Evolutionary conservation across 2,797 vertebrate species (phyloP).

Genomic region (Cyprinella venusta): DNA sequence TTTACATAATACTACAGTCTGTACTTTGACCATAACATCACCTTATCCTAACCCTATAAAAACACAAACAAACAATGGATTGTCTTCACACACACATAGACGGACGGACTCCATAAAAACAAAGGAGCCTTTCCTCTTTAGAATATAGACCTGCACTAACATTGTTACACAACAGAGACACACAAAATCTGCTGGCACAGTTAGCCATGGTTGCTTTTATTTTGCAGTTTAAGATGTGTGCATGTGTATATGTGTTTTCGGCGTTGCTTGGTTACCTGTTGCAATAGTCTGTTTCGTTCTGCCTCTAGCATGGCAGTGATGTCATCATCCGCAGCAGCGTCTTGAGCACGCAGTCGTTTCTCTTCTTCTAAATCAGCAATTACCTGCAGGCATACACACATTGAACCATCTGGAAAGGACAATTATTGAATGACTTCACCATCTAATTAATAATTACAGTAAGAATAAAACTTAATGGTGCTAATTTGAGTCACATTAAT

Average conservation of each 20-base stretch:
- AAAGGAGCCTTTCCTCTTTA: slow-evolving; percentile 74
- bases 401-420: slow-evolving; percentile 7
- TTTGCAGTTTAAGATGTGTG: neutral
- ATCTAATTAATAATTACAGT: slow-evolving; percentile 8
- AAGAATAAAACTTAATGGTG: neutral
- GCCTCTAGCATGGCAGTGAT: slow-evolving; percentile 93
- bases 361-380: slow-evolving; percentile 95
- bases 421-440: neutral
- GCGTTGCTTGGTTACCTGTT: slow-evolving; percentile 82
- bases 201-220: neutral
- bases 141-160: slow-evolving; percentile 60
- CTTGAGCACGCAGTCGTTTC: slow-evolving; percentile 84
- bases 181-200: neutral
- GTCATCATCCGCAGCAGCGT: slow-evolving; percentile 89
- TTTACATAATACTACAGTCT: slow-evolving; percentile 54
- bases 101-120: slow-evolving; percentile 65
- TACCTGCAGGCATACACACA: slow-evolving; percentile 76
- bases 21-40: slow-evolving; percentile 74
- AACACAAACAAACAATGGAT: slow-evolving; percentile 60
- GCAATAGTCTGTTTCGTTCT: slow-evolving; percentile 89
- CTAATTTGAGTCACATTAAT: slow-evolving; percentile 1
- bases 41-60: slow-evolving; percentile 75
- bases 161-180: slow-evolving; percentile 59
- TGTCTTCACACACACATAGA: slow-evolving; percentile 58
- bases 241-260: slow-evolving; percentile 49